phyloP scores from a whole-genome alignment of 2,113 vertebrate species.

The Turdus rufiventris region DNA sequence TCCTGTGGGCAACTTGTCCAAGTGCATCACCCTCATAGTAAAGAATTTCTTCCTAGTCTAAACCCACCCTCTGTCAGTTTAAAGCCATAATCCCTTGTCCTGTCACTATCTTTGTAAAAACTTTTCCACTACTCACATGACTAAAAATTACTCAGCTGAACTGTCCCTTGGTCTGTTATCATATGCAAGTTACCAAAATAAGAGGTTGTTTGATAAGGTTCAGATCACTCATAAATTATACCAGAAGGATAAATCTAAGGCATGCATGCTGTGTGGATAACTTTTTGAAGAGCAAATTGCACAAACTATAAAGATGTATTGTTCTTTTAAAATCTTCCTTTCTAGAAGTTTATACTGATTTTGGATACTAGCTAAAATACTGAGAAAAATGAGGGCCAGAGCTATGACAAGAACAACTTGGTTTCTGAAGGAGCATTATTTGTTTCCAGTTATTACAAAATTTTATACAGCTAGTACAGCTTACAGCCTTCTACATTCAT shows the following conservation, averaged over 20 bases:
- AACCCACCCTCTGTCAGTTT: background rate
- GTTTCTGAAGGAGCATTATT: background rate
- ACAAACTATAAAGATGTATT: background rate
- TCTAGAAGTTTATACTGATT: background rate
- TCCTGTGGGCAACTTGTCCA: background rate
- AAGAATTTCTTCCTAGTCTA: background rate
- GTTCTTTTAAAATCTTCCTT: background rate
- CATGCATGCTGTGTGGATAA: background rate
- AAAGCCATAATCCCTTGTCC: background rate
- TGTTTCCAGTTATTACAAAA: background rate
- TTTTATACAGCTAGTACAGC: background rate
- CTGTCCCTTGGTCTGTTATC: accelerated
- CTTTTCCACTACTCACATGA: background rate
- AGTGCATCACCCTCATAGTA: background rate
- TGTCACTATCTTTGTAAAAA: background rate
- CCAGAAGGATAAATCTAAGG: background rate
- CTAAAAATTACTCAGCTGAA: background rate
- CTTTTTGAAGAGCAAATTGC: background rate
- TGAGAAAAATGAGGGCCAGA: background rate
- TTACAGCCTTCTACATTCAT: background rate
- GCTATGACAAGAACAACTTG: background rate
- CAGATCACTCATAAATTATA: background rate
- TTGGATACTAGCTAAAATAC: background rate
- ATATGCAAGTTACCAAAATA: background rate
- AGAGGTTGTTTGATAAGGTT: background rate